Evolutionary conservation across 2,797 vertebrate species (phyloP).

Genomic region (Molossus alvarezi): DNA sequence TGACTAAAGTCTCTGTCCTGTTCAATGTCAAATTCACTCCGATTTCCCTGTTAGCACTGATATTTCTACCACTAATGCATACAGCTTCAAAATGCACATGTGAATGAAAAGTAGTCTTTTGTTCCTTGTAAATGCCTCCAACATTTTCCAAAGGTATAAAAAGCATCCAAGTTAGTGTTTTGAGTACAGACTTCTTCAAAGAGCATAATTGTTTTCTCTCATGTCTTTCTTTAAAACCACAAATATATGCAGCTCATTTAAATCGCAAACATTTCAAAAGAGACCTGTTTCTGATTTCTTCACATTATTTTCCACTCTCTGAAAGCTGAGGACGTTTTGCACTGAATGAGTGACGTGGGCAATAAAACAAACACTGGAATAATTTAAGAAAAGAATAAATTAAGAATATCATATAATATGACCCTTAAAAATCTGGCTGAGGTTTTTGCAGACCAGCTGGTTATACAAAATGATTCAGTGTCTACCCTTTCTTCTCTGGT

Average conservation of each 20-base stretch:
- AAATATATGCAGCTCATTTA: slow-evolving; percentile 79
- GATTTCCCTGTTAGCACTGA: slow-evolving; percentile 32
- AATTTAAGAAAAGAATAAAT: slow-evolving; percentile 57
- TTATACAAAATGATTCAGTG: neutral
- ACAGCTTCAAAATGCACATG: slow-evolving; percentile 59
- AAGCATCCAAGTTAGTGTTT: slow-evolving; percentile 63
- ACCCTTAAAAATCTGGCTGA: slow-evolving; percentile 52
- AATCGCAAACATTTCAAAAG: slow-evolving; percentile 59
- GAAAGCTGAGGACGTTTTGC: slow-evolving; percentile 70
- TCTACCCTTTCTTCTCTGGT: neutral
- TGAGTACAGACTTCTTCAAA: slow-evolving; percentile 47
- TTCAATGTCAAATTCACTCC: slow-evolving; percentile 35
- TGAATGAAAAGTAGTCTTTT: slow-evolving; percentile 63
- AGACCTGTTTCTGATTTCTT: slow-evolving; percentile 80
- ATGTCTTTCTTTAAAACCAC: slow-evolving; percentile 69
- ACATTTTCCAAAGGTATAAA: slow-evolving; percentile 72
- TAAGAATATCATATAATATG: neutral
- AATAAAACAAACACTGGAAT: slow-evolving; percentile 50
- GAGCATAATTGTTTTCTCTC: slow-evolving; percentile 70
- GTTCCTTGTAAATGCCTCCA: slow-evolving; percentile 59
- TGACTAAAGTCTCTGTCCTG: slow-evolving; percentile 39
- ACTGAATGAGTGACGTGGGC: slow-evolving; percentile 51
- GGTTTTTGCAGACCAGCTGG: neutral
- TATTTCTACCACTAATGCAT: slow-evolving; percentile 31
- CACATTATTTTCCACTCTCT: slow-evolving; percentile 73